Base-by-base conservation (phyloP, 2,113 vertebrate species). In the Tenrec ecaudatus region DNA sequence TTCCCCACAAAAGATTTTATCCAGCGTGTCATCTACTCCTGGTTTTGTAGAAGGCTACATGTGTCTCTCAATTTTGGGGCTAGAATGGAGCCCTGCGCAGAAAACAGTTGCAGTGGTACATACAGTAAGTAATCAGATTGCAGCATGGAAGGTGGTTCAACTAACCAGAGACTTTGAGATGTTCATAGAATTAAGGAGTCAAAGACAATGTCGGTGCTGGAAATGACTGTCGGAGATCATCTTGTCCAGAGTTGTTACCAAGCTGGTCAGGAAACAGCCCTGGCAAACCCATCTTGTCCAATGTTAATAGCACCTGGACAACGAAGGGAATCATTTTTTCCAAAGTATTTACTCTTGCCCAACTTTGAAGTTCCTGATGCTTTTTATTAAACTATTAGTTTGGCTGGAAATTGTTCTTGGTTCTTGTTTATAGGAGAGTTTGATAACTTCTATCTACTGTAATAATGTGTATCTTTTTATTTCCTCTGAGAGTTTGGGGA, bases 391-490 rank as follows among this genome's bases (percentile, higher is more conserved):
- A 84, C 88, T 84, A 79, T 95, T 90, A 90, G 82, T 82, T 95
- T 94, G 88, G 68, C 85, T 91, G 91, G 82, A 89, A 92, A 77
- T 81, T 95, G 33, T 85, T 95, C 76, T 90, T 64, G 47, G 85
- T 95, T 88, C 84, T 77, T 94, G 82, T 95, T 97, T 95, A 89
- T 66, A 81, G 60, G 19, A 84, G 76, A 94, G 60, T 93, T 95
- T 95, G 94, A 93, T 95, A 96, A 93, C 68, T 86, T 27, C 86
- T 96, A 94, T 94, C 77, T 94, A 66, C 22, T 83, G 69, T 92
- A 95, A 93, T 94, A 95, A 96, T 95, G 77, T 95, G 96, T 96
- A 95, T 93, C 53, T 94, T 96, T 95, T 92, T 96, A 96, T 95
- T 96, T 95, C 92, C 95, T 96, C 89, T 29, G 69, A 95, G 82